Evolutionary conservation across 2,888 invertebrate species (phyloP), one percentile per base, ranked within the genome.

Genomic region (Drosophila heteroneura): DNA sequence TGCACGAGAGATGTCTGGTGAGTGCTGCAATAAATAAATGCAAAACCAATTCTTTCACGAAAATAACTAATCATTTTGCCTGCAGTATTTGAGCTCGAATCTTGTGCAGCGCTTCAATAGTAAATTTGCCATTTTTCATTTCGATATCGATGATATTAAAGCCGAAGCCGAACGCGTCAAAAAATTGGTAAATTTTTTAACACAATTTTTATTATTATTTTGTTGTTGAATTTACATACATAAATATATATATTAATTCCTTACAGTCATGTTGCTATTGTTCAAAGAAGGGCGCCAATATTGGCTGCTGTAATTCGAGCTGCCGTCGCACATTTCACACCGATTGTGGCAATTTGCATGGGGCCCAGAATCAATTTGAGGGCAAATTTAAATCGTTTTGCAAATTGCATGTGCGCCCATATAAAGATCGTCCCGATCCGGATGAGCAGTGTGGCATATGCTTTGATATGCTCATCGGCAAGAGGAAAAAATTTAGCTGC

Each of bases 1-100:
- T 96, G 3, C 97, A 97, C 91, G 96, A 96, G 85, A 97, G 95
- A 92, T 97, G 97, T 91, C 94, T 96, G 94, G 97, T 97, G 94
- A 94, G 95, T 73, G 7, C 7, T 10, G 9, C 16, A 47, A 16
- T 9, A 51, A 26, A 16, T 16, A 28, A 26, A 12, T 32, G 3
- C n/a, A 14, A 16, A 51, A 61, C 10, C 19, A 33, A 16, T 19
- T 22, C 22, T 35, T 47, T 9, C 9, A 26, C 26, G 16, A 1
- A 61, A 52, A 9, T 22, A 28, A 32, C 5, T 28, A 28, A 35
- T n/a, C 5, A 19, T 41, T 41, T n/a, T 22, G 14, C 14, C 6
- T 54, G 70, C 91, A 97, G 97, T 93, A 97, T 14, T 92, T 97
- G 52, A 96, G 97, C 0, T 95, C 96, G 7, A 95, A 95, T 68